Base-by-base conservation (phyloP, 1,140 invertebrate genomes). In the Chlorops oryzae region DNA sequence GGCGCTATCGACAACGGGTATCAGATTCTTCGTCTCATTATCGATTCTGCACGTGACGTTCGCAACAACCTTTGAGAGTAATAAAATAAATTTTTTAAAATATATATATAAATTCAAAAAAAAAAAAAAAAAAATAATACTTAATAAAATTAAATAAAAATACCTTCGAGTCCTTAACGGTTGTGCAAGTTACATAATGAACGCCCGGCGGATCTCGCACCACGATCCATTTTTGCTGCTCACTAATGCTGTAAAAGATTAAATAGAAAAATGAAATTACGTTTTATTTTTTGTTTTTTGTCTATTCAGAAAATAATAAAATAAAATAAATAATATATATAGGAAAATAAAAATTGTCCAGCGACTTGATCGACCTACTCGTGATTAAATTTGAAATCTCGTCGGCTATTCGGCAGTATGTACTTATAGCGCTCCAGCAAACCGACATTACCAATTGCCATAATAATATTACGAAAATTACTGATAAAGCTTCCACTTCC, bases 21-120 rank as follows among this genome's bases (percentile, higher is more conserved):
- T 77, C 9, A 89, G 69, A 6, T 83, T 83, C 49, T 80, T 80
- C n/a, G 74, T 77, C 22, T 78, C 75, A 15, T 77, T 66, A 47
- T 88, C 83, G 18, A 88, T 76, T 1, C 80, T 75, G 56, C 87
- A 90, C 0, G 84, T 87, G 2, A 89, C 86, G 57, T 88, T 90
- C 9, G 85, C 85, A 4, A 88, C 80, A 1, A 88, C 80, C 44
- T n/a, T n/a, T n/a, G n/a, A n/a, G n/a, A n/a, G n/a, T n/a, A n/a
- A n/a, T n/a, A n/a, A n/a, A n/a, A n/a, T n/a, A n/a, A n/a, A n/a
- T n/a, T n/a, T n/a, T n/a, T n/a, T n/a, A n/a, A n/a, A n/a, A n/a
- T n/a, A n/a, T n/a, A n/a, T n/a, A n/a, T n/a, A n/a, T n/a, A n/a
- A n/a, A n/a, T n/a, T n/a, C n/a, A n/a, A n/a, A n/a, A n/a, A n/a